Evolutionary conservation across 2,888 invertebrate species (phyloP), one percentile per base, ranked within the genome.

Genomic region (Drosophila mayaguana): DNA sequence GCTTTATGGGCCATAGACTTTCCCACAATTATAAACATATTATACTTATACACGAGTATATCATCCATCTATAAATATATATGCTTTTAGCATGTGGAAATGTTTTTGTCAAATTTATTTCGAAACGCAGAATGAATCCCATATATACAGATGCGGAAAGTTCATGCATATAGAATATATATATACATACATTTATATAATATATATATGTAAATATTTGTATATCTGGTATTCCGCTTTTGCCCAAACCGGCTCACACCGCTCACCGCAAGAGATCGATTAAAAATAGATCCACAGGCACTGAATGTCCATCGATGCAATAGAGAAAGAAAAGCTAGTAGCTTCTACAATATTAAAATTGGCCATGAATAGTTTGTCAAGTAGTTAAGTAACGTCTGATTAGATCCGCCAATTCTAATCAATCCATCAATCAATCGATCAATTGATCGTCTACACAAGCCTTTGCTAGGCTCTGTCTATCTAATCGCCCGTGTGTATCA

Each of bases 71-170:
- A 60, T 51, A 62, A 6, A n/a, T 32, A 43, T 43, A 45, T 22
- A 1, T 22, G 32, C 43, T 40, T 18, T 22, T 14, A 46, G 42
- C 46, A 54, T 63, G 51, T 68, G 57, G 18, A 70, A 70, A 50
- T 74, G 34, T 54, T 73, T 50, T 78, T 78, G 68, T 75, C 78
- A 73, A 71, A 63, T 56, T 63, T 65, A 72, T 80, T 80, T 71
- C 50, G 70, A 82, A 79, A 83, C 81, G 83, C 75, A 83, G 56
- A 82, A 75, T 61, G 48, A 63, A 43, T 28, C 48, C 68, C 73
- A 63, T 64, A 68, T 50, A 69, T 53, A 50, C 28, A 48, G n/a
- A 53, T 65, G 38, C 54, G 28, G 40, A 28, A 25, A 54, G 36
- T 42, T 36, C 38, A 66, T 42, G 34, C 25, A 62, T 48, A 54